Evolutionary conservation across 2,797 vertebrate genomes (phyloP), one percentile per base, ranked within the genome.

Genomic region (Gouania willdenowi): DNA sequence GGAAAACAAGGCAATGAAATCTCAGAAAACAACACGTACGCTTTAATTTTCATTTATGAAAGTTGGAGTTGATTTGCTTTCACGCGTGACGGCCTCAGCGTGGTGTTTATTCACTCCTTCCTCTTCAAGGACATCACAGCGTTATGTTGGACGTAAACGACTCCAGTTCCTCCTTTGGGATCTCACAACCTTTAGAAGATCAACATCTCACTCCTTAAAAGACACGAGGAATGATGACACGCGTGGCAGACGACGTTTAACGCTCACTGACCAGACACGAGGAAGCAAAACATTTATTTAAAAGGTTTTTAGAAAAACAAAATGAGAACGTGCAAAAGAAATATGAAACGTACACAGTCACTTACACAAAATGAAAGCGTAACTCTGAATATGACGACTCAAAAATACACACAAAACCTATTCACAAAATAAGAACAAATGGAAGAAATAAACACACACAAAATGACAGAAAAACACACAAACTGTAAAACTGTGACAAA

Each of bases 131-230:
- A 73, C 68, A 41, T 16, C 4, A 30, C 20, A 65, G 50, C 65
- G 58, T 76, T 48, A 60, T 74, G 63, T 73, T 64, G 76, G 64
- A 67, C 69, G 54, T 55, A 46, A 58, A 77, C 59, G 50, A 56
- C 60, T 26, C 41, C 47, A 36, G 67, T 27, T 6, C 21, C 25
- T 77, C 58, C 62, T 66, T 55, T 33, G 63, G 60, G 74, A 70
- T 26, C 39, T 17, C 28, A 34, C 33, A 39, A 56, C 40, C 66
- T 73, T 66, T 47, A 37, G 28, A 27, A 61, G 31, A 56, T 43
- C 33, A 21, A 14, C 39, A 24, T 57, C 26, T 11, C 24, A 50
- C 31, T 36, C 15, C 41, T 32, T n/a, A 2, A 26, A 28, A 12
- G 22, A 20, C 19, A 51, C 37, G 56, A 38, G 22, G 66, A 30